A percentile compares a stretch with the other conserved stretches of the same genome.
phyloP scores from a whole-genome alignment of 2,888 invertebrate species.

The Stenotaenia linearis region DNA sequence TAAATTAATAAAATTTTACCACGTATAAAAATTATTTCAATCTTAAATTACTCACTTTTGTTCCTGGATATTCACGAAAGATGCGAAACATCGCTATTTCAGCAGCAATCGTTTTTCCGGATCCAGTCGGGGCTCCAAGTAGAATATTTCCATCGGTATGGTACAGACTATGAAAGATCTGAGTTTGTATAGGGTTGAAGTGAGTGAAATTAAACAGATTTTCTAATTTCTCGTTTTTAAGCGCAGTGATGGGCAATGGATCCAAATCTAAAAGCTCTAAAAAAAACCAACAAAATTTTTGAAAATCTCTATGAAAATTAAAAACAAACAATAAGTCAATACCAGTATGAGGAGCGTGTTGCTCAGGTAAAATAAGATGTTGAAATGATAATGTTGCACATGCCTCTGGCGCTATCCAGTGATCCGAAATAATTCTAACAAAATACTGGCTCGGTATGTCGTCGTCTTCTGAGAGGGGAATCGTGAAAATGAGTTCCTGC shows the following conservation, averaged over 20 bases:
- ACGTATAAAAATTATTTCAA: not conserved
- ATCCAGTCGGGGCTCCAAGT: constrained; percentile 91
- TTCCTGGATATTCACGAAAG: constrained; percentile 68
- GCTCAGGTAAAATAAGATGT: constrained; percentile 82
- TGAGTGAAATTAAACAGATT: constrained; percentile 82
- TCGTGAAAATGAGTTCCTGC: constrained; percentile 86
- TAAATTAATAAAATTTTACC: not conserved
- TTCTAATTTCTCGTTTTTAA: constrained; percentile 71
- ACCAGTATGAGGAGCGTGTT: constrained; percentile 87
- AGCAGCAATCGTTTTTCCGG: constrained; percentile 97
- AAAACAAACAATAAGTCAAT: constrained; percentile 37
- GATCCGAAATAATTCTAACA: constrained; percentile 78
- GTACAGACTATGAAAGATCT: constrained; percentile 93
- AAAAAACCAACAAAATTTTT: constrained; percentile 40
- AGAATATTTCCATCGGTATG: constrained; percentile 90
- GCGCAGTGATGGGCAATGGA: constrained; percentile 77
- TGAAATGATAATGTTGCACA: constrained; percentile 60
- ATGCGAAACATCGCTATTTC: constrained; percentile 95
- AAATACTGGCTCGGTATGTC: constrained; percentile 63
- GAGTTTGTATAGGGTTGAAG: constrained; percentile 98
- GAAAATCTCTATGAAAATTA: constrained; percentile 22
- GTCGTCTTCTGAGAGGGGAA: constrained; percentile 79
- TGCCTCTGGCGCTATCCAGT: constrained; percentile 62
- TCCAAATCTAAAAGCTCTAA: constrained; percentile 79
- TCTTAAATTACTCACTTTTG: constrained; percentile 43